A percentile compares a stretch with the other conserved stretches of the same genome.
These are phyloP conservation scores for Clitarchus hookeri DNA, from an alignment of 2,888 invertebrate genomes.

Conservation along the genomic window DNA sequence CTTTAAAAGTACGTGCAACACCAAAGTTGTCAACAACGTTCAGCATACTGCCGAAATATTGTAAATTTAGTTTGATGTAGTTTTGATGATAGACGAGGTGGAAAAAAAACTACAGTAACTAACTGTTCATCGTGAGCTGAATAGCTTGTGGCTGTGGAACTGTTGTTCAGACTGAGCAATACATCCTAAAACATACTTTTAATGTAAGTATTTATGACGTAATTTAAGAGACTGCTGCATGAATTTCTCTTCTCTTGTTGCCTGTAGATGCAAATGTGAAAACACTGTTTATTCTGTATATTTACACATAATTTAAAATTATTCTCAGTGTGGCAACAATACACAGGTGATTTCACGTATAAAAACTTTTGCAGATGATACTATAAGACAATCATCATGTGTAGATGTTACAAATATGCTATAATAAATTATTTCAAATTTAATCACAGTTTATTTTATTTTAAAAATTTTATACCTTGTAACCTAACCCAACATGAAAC, in stretches of 20 bases:
- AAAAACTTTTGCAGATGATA: background rate
- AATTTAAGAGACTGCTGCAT: background rate
- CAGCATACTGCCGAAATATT: background rate
- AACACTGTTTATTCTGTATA: background rate
- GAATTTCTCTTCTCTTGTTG: too few species aligned
- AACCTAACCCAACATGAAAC: too few species aligned
- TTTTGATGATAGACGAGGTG: too few species aligned
- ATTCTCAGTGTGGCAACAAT: background rate
- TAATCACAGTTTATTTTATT: background rate
- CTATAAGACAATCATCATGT: background rate
- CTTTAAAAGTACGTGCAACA: background rate
- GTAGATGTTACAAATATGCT: background rate
- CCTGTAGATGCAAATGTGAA: background rate
- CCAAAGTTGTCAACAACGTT: background rate
- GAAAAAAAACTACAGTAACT: background rate
- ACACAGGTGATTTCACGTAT: background rate
- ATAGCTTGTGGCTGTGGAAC: slow-evolving; percentile 5
- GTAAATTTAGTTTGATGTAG: too few species aligned
- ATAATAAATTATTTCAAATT: slow-evolving; percentile 14
- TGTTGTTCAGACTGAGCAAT: slow-evolving; percentile 1
- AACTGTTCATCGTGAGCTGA: background rate
- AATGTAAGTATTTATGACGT: background rate
- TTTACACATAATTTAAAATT: background rate
- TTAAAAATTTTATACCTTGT: too few species aligned
- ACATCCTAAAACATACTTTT: background rate